A percentile compares a stretch with the other conserved stretches of the same genome.
Conservation (phyloP, 2,888 invertebrate species). For the Scaptomyza reducta region DNA sequence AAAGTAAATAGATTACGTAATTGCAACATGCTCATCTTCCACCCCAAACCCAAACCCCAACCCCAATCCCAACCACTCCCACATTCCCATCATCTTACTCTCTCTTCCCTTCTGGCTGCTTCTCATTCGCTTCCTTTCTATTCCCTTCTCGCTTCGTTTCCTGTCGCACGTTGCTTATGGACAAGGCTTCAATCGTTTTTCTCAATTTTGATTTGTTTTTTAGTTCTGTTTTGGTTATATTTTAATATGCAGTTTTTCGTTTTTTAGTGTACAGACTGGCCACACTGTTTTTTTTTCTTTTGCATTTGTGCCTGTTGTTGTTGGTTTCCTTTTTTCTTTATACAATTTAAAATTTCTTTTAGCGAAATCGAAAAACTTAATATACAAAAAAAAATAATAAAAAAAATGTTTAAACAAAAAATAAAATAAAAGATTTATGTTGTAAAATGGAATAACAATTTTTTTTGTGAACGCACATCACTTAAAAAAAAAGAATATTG, state of each 20-base stretch:
- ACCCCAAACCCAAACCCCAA: background rate
- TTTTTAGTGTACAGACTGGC: constrained; percentile 13
- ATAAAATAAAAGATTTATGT: constrained; percentile 28
- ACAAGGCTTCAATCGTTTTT: constrained; percentile 22
- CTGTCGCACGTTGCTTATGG: constrained; percentile 31
- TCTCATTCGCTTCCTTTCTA: background rate
- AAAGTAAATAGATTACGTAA: constrained; percentile 80
- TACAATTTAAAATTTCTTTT: constrained; percentile 48
- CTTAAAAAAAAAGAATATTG: constrained; percentile 11
- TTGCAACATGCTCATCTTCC: constrained; percentile 64
- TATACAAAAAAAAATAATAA: constrained; percentile 24
- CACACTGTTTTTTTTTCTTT: constrained; percentile 2
- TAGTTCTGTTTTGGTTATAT: constrained; percentile 25
- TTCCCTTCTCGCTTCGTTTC: background rate
- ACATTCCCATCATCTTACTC: too few relatives aligned
- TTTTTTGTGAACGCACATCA: constrained; percentile 58
- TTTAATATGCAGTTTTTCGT: constrained; percentile 6
- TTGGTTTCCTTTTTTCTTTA: constrained; percentile 23
- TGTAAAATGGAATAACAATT: constrained; percentile 63
- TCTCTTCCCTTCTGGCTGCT: background rate
- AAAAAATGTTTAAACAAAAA: constrained; percentile 10
- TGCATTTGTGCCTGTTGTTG: constrained; percentile 15
- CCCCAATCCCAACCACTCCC: too few relatives aligned
- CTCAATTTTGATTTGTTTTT: constrained; percentile 28
- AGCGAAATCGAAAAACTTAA: constrained; percentile 44